Conservation (phyloP, 2,797 vertebrate species). For the Erpetoichthys calabaricus region DNA sequence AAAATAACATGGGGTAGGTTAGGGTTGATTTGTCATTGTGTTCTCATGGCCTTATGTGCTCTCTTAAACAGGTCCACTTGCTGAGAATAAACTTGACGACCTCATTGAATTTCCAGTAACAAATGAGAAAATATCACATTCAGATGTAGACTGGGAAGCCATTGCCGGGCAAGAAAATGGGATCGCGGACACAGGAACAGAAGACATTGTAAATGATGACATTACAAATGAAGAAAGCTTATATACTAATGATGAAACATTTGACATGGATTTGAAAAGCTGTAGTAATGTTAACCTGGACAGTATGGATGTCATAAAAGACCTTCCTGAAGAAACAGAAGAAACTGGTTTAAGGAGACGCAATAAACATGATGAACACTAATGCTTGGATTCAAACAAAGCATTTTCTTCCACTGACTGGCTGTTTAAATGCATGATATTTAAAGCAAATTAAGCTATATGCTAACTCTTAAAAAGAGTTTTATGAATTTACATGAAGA, state of each 20-base stretch:
- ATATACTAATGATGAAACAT: too few species aligned
- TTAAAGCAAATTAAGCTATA: too few species aligned
- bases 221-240: conserved; percentile 12
- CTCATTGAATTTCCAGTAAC: conserved; percentile 62
- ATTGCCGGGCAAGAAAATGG: conserved; percentile 8
- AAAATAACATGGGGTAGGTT: too few species aligned
- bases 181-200: conserved; percentile 11
- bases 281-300: background rate
- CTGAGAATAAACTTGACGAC: conserved; percentile 60
- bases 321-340: conserved; percentile 17
- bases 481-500: too few species aligned
- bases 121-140: conserved; percentile 12
- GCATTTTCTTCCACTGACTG: too few species aligned
- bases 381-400: background rate
- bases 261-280: too few species aligned
- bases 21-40: too few species aligned
- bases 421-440: too few species aligned
- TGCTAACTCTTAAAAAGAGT: too few species aligned
- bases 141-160: background rate
- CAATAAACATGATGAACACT: conserved; percentile 46
- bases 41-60: too few species aligned
- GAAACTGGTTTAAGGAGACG: conserved; percentile 52
- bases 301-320: conserved; percentile 7
- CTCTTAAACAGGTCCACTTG: conserved; percentile 19
- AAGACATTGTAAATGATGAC: conserved; percentile 17